Percentiles rank a stretch among this genome's conserved stretches.
These are phyloP conservation scores for Alaudala cheleensis DNA, from an alignment of 2,113 vertebrate genomes.

Conservation along the genomic window DNA sequence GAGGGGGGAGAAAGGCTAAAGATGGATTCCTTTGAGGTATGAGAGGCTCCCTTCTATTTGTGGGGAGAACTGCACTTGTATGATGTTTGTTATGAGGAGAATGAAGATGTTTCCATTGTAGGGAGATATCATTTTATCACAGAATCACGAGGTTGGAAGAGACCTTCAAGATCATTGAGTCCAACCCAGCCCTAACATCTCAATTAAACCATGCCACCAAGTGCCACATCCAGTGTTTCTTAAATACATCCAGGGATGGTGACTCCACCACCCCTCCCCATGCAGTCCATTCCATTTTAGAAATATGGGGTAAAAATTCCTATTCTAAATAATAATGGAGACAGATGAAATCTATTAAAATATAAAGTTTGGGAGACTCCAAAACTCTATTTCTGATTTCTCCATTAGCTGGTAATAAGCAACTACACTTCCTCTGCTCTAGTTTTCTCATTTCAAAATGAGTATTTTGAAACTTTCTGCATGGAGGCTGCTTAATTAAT, in stretches of 20 bases:
- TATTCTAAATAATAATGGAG: background rate
- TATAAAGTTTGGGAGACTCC: background rate
- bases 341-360: background rate
- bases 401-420: background rate
- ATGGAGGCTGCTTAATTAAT: slow-evolving; percentile 26
- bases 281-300: background rate
- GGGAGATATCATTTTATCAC: background rate
- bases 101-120: background rate
- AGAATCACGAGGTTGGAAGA: too few species aligned
- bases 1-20: background rate
- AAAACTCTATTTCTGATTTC: background rate
- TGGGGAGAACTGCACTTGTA: background rate
- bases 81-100: background rate
- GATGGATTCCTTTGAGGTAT: background rate
- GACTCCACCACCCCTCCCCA: too few species aligned
- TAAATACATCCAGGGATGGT: too few species aligned
- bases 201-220: too few species aligned
- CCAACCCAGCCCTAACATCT: too few species aligned
- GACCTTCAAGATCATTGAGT: too few species aligned
- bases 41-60: background rate
- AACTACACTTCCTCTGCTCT: background rate
- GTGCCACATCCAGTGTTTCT: too few species aligned
- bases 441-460: background rate
- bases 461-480: slow-evolving; percentile 30
- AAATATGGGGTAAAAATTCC: background rate